phyloP scores from a whole-genome alignment of 2,113 vertebrate genomes.

The Melanostigma gelatinosum region DNA sequence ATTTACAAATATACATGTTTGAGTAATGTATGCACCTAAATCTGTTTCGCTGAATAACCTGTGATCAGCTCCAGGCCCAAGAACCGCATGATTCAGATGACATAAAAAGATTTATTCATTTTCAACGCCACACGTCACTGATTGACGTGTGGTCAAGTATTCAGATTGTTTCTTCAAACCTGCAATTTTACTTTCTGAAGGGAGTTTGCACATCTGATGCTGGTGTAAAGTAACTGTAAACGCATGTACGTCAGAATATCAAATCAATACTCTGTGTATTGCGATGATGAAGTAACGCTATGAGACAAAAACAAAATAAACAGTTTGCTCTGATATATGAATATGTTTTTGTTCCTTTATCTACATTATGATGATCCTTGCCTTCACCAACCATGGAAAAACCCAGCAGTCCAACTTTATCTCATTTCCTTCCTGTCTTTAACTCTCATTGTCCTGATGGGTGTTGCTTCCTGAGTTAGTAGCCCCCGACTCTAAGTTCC shows the following conservation, averaged over 20 bases:
- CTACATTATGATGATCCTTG: not conserved
- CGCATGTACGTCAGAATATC: not conserved
- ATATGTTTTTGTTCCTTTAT: not conserved
- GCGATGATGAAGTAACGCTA: not conserved
- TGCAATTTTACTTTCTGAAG: not conserved
- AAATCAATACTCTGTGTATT: not conserved
- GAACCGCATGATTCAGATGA: not conserved
- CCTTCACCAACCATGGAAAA: not conserved
- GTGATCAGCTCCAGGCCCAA: not conserved
- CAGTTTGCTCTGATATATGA: constrained; percentile 4
- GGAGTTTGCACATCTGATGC: constrained; percentile 4
- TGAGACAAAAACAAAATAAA: not conserved
- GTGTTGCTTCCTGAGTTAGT: constrained; percentile 47
- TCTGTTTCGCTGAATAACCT: not conserved
- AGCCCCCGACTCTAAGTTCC: not conserved
- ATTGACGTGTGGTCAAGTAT: not conserved
- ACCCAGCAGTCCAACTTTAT: constrained; percentile 25
- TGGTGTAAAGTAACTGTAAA: constrained; percentile 9
- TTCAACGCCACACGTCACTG: not conserved
- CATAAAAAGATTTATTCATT: not conserved
- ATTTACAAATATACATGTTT: not conserved
- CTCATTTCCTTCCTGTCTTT: constrained; percentile 68
- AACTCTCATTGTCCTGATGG: constrained; percentile 22
- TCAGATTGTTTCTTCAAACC: not conserved
- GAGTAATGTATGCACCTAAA: not conserved